Evolutionary conservation across 2,888 invertebrate species (phyloP).

Genomic region (Dynastes grantii): DNA sequence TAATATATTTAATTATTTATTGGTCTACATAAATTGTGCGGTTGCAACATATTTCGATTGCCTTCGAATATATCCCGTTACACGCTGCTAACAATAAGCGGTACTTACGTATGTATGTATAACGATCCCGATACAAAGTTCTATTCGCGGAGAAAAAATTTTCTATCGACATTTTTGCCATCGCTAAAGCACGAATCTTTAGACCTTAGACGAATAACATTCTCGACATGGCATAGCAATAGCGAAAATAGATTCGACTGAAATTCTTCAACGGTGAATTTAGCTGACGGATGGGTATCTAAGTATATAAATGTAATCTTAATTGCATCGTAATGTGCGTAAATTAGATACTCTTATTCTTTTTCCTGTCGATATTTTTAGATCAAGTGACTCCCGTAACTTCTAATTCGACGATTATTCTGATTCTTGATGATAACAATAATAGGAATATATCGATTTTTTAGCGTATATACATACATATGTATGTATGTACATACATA

Average conservation of each 20-base stretch:
- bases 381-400: not conserved
- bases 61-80: not conserved
- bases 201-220: constrained; percentile 26
- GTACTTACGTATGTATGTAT: not conserved
- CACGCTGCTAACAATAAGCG: too few species aligned
- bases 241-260: constrained; percentile 24
- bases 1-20: constrained; percentile 43
- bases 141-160: constrained; percentile 30
- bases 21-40: constrained; percentile 22
- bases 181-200: constrained; percentile 21
- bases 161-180: constrained; percentile 23
- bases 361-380: constrained; percentile 24
- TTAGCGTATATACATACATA: not conserved
- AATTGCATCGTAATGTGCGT: constrained; percentile 19
- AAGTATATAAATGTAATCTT: constrained; percentile 25
- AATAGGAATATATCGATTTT: constrained; percentile 54
- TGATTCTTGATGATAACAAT: too few species aligned
- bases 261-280: constrained; percentile 38
- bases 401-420: not conserved
- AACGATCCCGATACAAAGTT: not conserved
- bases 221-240: constrained; percentile 18
- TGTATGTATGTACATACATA: too few species aligned
- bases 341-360: too few species aligned
- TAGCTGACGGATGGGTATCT: not conserved
- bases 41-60: constrained; percentile 12